Base-by-base conservation (phyloP, 2,113 vertebrate species). In the Atractosteus spatula region DNA sequence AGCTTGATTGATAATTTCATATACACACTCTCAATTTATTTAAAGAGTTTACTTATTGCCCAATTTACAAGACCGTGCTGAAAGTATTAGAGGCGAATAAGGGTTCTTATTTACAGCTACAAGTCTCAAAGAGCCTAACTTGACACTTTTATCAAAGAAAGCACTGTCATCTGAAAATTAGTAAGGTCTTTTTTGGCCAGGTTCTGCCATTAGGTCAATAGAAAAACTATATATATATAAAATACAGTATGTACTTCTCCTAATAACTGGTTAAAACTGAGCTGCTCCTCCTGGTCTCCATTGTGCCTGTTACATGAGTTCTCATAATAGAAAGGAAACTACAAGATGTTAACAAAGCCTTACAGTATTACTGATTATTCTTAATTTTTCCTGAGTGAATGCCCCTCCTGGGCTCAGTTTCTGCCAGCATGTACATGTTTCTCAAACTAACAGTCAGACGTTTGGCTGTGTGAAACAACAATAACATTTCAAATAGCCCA, bases 111-210 rank as follows among this genome's bases (percentile, higher is more conserved):
- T 3, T 13, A 59, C 57, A 59, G 57, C 57, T 6, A 0, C n/a
- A 59, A 13, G 11, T 59, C 57, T 59, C 5, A 16, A 6, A 16
- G n/a, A 59, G 57, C 57, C n/a, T 59, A 3, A 13, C 57, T 59
- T 59, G 57, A 13, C n/a, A 59, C 57, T 59, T 16, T 59, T 13
- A 13, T 59, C 57, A 59, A 59, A 59, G 57, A 59, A 59, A 59
- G 10, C n/a, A 13, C 57, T 59, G 57, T 13, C 57, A 59, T 59
- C 57, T 59, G 57, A 3, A 59, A n/a, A 59, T 13, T n/a, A 59
- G 57, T n/a, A 59, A 59, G 12, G 13, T 13, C 14, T 59, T 59
- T 59, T 59, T 13, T 16, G 4, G 57, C 57, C 14, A 13, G 14
- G 57, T n/a, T 59, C 12, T 16, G 12, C 13, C 14, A n/a, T 59